These are phyloP conservation scores for Tanypteryx hageni DNA, from an alignment of 2,888 invertebrate genomes.

Conservation along the genomic window DNA sequence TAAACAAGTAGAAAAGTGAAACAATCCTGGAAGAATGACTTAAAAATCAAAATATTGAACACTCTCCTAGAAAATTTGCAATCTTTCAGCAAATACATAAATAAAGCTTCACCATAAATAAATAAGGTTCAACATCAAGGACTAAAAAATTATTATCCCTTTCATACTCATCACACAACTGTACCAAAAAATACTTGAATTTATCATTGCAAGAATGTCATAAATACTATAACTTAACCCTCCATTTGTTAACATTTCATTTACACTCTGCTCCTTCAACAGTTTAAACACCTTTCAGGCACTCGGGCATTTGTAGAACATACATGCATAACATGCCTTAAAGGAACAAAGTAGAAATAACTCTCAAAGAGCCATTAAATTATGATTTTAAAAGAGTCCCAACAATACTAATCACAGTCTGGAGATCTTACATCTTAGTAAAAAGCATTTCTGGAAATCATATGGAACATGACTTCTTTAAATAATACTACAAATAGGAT, in stretches of 20 bases:
- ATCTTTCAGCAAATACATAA: neutral
- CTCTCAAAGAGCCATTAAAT: neutral
- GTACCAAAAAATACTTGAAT: constrained; percentile 30
- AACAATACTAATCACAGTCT: constrained; percentile 56
- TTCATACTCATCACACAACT: constrained; percentile 18
- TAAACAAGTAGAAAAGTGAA: constrained; percentile 22
- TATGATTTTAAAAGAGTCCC: neutral
- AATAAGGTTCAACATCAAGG: neutral
- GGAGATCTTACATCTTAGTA: neutral
- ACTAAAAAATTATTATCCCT: neutral
- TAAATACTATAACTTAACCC: neutral
- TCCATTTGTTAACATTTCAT: neutral
- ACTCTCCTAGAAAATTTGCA: neutral
- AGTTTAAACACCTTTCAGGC: constrained; percentile 15
- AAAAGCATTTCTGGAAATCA: constrained; percentile 1
- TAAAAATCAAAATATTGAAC: constrained; percentile 1
- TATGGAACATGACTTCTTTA: neutral
- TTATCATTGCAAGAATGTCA: constrained; percentile 23
- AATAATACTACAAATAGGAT: neutral
- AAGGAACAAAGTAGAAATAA: neutral
- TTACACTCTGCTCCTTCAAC: neutral
- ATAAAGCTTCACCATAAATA: neutral
- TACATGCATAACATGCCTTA: neutral
- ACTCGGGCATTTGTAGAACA: neutral
- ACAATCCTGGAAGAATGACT: neutral